Conservation (phyloP, 2,113 vertebrate genomes). For the Cyanoramphus novaezelandiae region DNA sequence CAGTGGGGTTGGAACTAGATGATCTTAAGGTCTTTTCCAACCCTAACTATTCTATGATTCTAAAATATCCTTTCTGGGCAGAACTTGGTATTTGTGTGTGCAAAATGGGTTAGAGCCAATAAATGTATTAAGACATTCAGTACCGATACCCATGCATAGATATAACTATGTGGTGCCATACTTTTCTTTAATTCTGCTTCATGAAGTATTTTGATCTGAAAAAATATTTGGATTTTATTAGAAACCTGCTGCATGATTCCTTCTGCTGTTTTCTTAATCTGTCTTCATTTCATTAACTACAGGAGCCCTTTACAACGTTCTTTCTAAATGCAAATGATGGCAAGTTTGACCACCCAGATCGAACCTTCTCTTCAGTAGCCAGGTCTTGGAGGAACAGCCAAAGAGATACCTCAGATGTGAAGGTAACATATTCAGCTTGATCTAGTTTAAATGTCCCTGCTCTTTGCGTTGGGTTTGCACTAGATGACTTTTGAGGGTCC, state of each 20-base stretch:
- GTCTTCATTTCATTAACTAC: slow-evolving; percentile 31
- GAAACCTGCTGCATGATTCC: background rate
- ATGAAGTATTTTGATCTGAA: background rate
- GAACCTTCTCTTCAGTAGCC: slow-evolving; percentile 89
- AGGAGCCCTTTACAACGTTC: slow-evolving; percentile 98
- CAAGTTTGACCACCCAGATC: slow-evolving; percentile 93
- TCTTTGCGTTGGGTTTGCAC: background rate
- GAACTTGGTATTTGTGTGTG: background rate
- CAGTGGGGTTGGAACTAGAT: too few species aligned
- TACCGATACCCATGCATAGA: background rate
- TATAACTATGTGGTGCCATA: background rate
- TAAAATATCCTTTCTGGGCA: background rate
- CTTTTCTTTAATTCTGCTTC: background rate
- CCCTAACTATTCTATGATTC: too few species aligned
- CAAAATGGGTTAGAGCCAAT: background rate
- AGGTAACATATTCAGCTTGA: slow-evolving; percentile 74
- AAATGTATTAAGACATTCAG: background rate
- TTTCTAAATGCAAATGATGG: slow-evolving; percentile 89
- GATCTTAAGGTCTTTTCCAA: too few species aligned
- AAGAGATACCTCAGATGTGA: slow-evolving; percentile 94
- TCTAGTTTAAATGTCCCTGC: background rate
- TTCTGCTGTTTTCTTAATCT: slow-evolving; percentile 16
- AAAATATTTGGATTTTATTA: background rate
- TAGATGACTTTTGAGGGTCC: background rate
- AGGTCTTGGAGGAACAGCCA: slow-evolving; percentile 96